Conservation (phyloP, 1,140 invertebrate species). For the Drosophila ogumai region DNA sequence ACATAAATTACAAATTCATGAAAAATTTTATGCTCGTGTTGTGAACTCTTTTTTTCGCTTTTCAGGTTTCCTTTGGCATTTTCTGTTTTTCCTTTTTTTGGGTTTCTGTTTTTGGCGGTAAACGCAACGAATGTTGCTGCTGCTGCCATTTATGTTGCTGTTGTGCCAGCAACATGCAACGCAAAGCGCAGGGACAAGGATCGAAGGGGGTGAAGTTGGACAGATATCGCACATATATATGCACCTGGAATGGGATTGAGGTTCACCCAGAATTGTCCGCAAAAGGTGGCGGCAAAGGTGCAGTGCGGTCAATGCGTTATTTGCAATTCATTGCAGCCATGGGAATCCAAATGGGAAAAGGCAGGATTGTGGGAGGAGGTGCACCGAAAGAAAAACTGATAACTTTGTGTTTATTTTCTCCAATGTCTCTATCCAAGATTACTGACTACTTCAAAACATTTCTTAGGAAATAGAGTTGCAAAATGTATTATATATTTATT, state of each 20-base stretch:
- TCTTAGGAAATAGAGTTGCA: neutral
- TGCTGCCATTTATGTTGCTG: slow-evolving; percentile 61
- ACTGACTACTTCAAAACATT: neutral
- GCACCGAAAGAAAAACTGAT: neutral
- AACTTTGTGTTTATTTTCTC: neutral
- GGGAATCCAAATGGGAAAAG: slow-evolving; percentile 56
- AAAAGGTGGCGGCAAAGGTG: slow-evolving; percentile 80
- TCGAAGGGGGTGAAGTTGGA: slow-evolving; percentile 29
- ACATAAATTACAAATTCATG: slow-evolving; percentile 83
- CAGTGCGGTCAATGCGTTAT: slow-evolving; percentile 80
- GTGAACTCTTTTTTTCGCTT: slow-evolving; percentile 55
- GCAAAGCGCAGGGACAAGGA: neutral
- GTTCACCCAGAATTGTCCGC: slow-evolving; percentile 68
- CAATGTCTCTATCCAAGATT: neutral
- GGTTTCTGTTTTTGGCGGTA: slow-evolving; percentile 78
- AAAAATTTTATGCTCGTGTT: slow-evolving; percentile 80
- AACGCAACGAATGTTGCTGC: slow-evolving; percentile 77
- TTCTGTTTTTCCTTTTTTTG: slow-evolving; percentile 39
- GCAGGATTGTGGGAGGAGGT: slow-evolving; percentile 1
- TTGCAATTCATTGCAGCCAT: slow-evolving; percentile 78
- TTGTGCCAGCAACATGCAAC: slow-evolving; percentile 63
- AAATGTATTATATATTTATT: neutral
- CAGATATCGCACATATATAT: slow-evolving; percentile 61
- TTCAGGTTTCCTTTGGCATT: slow-evolving; percentile 40
- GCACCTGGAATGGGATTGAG: slow-evolving; percentile 42